Conservation (phyloP, 92 coral and sea anemone species). For the Palythoa grandis region DNA sequence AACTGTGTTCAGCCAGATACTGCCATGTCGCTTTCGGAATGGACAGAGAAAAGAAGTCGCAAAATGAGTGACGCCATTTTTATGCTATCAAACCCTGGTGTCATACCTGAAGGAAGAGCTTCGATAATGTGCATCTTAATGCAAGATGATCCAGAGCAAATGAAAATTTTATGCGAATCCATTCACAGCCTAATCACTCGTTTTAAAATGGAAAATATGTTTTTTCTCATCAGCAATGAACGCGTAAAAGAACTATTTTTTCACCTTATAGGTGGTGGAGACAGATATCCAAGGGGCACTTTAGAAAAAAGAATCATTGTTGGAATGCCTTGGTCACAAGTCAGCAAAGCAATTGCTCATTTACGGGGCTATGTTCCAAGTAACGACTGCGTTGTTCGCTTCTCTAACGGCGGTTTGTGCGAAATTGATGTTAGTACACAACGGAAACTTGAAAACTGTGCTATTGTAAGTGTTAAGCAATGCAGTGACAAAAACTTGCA, state of each 20-base stretch:
- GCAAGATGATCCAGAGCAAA: slow-evolving; percentile 25
- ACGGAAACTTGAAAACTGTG: slow-evolving; percentile 34
- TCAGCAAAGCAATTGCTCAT: slow-evolving; percentile 30
- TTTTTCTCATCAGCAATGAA: slow-evolving; percentile 26
- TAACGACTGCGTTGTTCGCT: slow-evolving; percentile 45
- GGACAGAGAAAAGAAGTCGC: slow-evolving; percentile 45
- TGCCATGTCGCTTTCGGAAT: slow-evolving; percentile 37
- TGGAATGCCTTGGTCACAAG: slow-evolving; percentile 51
- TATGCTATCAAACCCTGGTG: slow-evolving; percentile 29
- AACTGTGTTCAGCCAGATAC: slow-evolving; percentile 39
- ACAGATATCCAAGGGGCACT: slow-evolving; percentile 29
- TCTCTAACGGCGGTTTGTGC: slow-evolving; percentile 6
- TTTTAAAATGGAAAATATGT: slow-evolving; percentile 13
- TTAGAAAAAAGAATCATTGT: slow-evolving; percentile 37
- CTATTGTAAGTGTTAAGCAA: slow-evolving; percentile 34
- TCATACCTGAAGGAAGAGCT: slow-evolving; percentile 38
- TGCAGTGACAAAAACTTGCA: slow-evolving; percentile 32
- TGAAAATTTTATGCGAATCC: slow-evolving; percentile 40
- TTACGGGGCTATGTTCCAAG: slow-evolving; percentile 36
- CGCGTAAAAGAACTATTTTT: slow-evolving; percentile 29
- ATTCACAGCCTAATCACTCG: slow-evolving; percentile 30
- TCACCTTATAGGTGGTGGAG: slow-evolving; percentile 42
- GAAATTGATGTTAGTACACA: slow-evolving; percentile 33
- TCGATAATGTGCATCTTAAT: slow-evolving; percentile 36
- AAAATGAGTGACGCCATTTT: slow-evolving; percentile 37